Percentiles rank a stretch among this genome's conserved stretches.
phyloP scores from a whole-genome alignment of 2,797 vertebrate genomes.

The Rhinogobio ventralis region DNA sequence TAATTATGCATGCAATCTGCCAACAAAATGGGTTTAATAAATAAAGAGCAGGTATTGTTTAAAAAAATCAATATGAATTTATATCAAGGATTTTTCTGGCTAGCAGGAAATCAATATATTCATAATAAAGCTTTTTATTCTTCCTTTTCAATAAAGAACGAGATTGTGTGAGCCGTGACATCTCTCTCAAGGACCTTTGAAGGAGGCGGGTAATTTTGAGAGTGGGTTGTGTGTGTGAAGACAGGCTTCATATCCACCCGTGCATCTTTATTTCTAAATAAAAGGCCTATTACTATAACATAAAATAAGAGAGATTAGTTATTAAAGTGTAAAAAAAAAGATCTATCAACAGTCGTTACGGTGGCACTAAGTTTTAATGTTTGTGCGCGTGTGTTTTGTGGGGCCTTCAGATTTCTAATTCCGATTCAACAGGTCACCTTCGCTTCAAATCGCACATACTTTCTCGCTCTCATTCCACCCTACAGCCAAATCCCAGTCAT shows the following conservation, averaged over 20 bases:
- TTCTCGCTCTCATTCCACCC: background rate
- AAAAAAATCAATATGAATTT: conserved; percentile 76
- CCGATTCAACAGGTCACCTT: conserved; percentile 28
- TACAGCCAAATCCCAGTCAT: conserved; percentile 48
- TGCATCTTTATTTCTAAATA: conserved; percentile 1
- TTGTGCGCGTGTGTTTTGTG: background rate
- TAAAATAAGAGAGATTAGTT: background rate
- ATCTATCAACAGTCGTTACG: background rate
- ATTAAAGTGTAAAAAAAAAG: background rate
- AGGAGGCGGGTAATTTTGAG: conserved; percentile 52
- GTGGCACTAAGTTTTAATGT: background rate
- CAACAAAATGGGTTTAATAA: conserved; percentile 69
- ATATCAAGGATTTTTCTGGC: conserved; percentile 68
- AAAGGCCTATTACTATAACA: background rate
- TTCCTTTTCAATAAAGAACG: conserved; percentile 60
- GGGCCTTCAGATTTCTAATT: conserved; percentile 1
- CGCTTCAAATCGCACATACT: background rate
- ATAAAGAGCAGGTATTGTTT: conserved; percentile 72
- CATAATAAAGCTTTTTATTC: conserved; percentile 73
- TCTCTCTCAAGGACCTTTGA: conserved; percentile 65
- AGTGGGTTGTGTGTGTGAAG: background rate
- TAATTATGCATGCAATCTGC: conserved; percentile 64
- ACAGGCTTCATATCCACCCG: conserved; percentile 6
- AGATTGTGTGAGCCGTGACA: conserved; percentile 50
- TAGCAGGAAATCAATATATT: conserved; percentile 79